Base-by-base conservation (phyloP, 2,113 vertebrate species). In the Poeciliopsis prolifica region DNA sequence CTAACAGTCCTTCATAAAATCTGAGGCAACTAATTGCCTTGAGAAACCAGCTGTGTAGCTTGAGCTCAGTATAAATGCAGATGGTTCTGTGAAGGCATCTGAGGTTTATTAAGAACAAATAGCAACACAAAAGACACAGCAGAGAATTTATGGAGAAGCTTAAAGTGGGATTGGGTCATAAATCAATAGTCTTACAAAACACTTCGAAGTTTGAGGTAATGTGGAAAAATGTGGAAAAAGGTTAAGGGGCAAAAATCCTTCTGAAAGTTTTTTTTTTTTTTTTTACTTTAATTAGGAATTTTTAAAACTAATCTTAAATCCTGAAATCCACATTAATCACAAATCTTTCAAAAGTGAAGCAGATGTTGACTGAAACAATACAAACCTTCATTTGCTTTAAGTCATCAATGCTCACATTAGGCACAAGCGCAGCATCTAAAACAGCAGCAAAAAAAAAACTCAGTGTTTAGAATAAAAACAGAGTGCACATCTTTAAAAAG, bases 361-460 rank as follows among this genome's bases (percentile, higher is more conserved):
- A 54, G 9, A 33, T 51, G 37, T 37, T 48, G 15, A 48, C 44
- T 48, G 6, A 17, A 48, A 19, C 15, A 24, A 51, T 0, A 65
- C 66, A 62, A 54, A 98, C 98, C 95, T 99, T 99, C 97, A 99
- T 99, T 88, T 98, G 97, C 88, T 99, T 99, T 79, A 99, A 93
- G 85, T 99, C 97, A 84, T 99, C 98, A 89, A 98, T 97, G 90
- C 96, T 99, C 83, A 99, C 96, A 87, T 96, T 96, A 92, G 97
- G 96, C 88, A 98, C 95, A 22, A 97, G 92, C 61, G 95, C 94
- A 69, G 94, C 93, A 91, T 96, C 97, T 98, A 85, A 78, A 93
- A 92, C 35, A 24, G 42, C 29, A 65, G 42, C 19, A 78, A 69
- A 24, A 31, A 24, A 31, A n/a, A 2, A 60, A 28, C 15, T 29